Percentiles rank a stretch among this genome's conserved stretches.
phyloP scores from a whole-genome alignment of 2,797 vertebrate genomes.

The Vultur gryphus region DNA sequence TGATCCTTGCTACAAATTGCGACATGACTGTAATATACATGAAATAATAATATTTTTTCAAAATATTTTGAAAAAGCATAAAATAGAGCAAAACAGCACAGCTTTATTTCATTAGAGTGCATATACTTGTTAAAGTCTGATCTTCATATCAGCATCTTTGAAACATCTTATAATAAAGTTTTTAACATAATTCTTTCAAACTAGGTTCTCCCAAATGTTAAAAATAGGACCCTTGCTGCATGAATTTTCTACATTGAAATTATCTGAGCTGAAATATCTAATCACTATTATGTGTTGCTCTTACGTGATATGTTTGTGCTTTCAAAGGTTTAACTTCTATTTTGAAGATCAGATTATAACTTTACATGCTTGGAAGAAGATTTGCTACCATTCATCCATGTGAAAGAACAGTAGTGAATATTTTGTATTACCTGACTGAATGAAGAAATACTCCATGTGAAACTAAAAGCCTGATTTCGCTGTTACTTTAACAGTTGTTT shows the following conservation, averaged over 20 bases:
- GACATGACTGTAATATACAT: background rate
- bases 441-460: conserved; percentile 20
- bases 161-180: background rate
- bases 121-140: background rate
- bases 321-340: background rate
- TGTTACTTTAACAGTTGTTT: conserved; percentile 40
- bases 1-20: background rate
- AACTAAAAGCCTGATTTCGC: conserved; percentile 35
- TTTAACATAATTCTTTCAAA: background rate
- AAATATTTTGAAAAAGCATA: background rate
- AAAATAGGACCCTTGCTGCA: background rate
- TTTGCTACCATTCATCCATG: background rate
- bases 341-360: background rate
- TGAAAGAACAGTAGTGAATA: conserved; percentile 14
- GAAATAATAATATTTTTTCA: background rate
- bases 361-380: conserved; percentile 12
- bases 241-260: background rate
- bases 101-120: background rate
- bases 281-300: background rate
- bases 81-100: background rate
- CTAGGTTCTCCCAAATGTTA: background rate
- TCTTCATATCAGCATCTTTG: background rate
- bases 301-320: background rate
- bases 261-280: background rate
- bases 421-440: conserved; percentile 13